Percentiles rank a stretch among this genome's conserved stretches.
These are phyloP conservation scores for Rhynchophorus ferrugineus DNA, from an alignment of 1,140 invertebrate genomes.

Conservation along the genomic window DNA sequence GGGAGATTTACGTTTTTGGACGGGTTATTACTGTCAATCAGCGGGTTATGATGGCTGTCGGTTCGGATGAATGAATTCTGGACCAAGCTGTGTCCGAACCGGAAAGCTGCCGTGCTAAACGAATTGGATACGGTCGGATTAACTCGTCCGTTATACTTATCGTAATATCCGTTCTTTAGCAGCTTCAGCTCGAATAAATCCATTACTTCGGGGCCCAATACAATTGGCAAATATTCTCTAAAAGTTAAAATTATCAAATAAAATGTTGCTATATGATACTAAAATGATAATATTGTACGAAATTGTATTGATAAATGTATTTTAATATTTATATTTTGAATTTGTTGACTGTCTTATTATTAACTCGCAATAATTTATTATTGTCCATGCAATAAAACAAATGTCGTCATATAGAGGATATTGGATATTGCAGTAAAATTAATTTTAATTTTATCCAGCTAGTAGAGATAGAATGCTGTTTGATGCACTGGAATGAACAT, in stretches of 20 bases:
- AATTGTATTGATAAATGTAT: too few relatives aligned
- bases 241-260: not conserved
- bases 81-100: conserved; percentile 92
- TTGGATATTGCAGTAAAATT: too few relatives aligned
- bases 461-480: too few relatives aligned
- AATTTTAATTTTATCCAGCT: too few relatives aligned
- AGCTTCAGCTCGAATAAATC: conserved; percentile 61
- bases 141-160: conserved; percentile 68
- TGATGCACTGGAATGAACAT: too few relatives aligned
- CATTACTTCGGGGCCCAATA: conserved; percentile 62
- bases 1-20: not conserved
- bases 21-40: conserved; percentile 55
- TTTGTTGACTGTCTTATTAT: too few relatives aligned
- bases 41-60: conserved; percentile 53
- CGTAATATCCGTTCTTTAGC: conserved; percentile 55
- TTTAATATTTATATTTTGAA: too few relatives aligned
- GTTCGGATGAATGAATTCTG: conserved; percentile 65
- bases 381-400: too few relatives aligned
- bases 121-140: conserved; percentile 85
- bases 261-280: too few relatives aligned
- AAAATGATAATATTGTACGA: too few relatives aligned
- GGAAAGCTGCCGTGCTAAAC: conserved; percentile 90
- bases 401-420: too few relatives aligned
- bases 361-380: too few relatives aligned
- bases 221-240: conserved; percentile 73